phyloP scores from a whole-genome alignment of 1,140 invertebrate genomes.

The Araneus ventricosus region DNA sequence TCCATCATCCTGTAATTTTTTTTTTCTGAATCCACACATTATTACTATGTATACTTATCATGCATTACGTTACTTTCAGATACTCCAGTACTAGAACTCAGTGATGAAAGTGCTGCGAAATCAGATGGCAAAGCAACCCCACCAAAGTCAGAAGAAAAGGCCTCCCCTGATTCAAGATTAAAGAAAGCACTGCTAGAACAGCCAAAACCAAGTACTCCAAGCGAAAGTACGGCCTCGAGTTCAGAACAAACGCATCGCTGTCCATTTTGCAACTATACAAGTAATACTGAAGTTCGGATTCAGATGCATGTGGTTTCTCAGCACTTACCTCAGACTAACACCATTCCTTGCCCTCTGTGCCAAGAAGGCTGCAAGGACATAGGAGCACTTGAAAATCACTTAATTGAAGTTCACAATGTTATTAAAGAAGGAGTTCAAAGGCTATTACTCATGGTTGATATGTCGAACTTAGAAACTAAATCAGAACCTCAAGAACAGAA shows the following conservation, averaged over 20 bases:
- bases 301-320: conserved; percentile 86
- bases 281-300: conserved; percentile 83
- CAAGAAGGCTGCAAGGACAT: conserved; percentile 92
- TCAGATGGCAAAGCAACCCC: conserved; percentile 49
- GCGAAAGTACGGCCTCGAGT: conserved; percentile 79
- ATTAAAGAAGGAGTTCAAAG: conserved; percentile 93
- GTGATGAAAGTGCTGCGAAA: conserved; percentile 53
- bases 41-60: too few relatives aligned
- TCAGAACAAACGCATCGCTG: conserved; percentile 72
- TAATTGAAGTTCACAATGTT: conserved; percentile 96
- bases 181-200: conserved; percentile 82
- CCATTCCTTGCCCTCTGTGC: conserved; percentile 89
- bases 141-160: conserved; percentile 56
- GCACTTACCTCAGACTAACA: conserved; percentile 80
- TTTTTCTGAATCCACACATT: too few relatives aligned
- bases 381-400: conserved; percentile 89
- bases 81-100: conserved; percentile 62
- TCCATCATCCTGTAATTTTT: too few relatives aligned
- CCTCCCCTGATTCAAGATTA: conserved; percentile 74
- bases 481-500: conserved; percentile 44
- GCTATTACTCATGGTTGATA: conserved; percentile 92
- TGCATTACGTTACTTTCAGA: conserved; percentile 42
- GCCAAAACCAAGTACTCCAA: conserved; percentile 85
- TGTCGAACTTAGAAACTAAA: conserved; percentile 47
- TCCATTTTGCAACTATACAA: conserved; percentile 76